Evolutionary conservation across 2,113 vertebrate species (phyloP).

Genomic region (Tricholaema leucomelas): DNA sequence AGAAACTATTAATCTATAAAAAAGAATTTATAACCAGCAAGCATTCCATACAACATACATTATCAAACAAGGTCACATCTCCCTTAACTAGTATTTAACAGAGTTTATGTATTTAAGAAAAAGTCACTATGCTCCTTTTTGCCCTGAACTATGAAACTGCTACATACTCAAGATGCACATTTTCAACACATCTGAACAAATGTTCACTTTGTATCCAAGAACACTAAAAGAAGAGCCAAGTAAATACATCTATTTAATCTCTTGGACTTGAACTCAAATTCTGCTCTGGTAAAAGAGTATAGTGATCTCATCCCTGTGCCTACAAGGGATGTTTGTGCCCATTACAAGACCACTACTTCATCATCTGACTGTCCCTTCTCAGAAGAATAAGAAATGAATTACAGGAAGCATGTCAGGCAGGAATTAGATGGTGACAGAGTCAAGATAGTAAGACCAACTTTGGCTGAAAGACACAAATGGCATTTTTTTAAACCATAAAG

Average conservation of each 20-base stretch:
- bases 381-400: background rate
- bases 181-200: background rate
- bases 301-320: background rate
- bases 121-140: background rate
- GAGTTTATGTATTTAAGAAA: background rate
- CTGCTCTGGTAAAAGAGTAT: background rate
- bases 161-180: background rate
- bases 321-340: background rate
- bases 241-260: background rate
- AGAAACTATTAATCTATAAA: background rate
- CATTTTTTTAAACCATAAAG: background rate
- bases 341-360: background rate
- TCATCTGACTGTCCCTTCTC: background rate
- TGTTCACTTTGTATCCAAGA: background rate
- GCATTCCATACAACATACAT: background rate
- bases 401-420: background rate
- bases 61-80: background rate
- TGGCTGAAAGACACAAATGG: background rate
- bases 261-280: background rate
- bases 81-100: background rate
- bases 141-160: background rate
- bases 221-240: background rate
- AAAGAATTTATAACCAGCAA: background rate
- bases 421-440: background rate
- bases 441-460: background rate